phyloP scores from a whole-genome alignment of 2,113 vertebrate species.

The Leuciscus idus region DNA sequence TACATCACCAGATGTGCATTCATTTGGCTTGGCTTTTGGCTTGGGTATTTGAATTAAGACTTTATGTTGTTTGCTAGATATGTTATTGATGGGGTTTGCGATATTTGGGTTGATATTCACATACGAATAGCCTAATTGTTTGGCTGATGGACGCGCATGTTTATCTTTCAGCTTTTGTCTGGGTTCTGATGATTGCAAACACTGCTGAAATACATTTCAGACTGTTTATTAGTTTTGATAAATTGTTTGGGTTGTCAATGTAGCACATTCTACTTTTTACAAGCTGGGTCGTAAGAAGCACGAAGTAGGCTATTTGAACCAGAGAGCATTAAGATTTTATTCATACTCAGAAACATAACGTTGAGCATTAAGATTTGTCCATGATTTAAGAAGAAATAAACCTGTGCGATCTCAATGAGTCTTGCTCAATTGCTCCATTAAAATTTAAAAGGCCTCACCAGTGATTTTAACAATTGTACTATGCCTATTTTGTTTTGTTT shows the following conservation, averaged over 20 bases:
- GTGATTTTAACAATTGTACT: not conserved
- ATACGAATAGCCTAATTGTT: not conserved
- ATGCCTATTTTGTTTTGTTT: not conserved
- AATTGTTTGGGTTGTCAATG: not conserved
- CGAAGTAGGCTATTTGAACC: not conserved
- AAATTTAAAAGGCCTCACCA: not conserved
- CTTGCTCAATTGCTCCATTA: not conserved
- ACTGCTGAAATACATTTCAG: not conserved
- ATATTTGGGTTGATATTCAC: slow-evolving; percentile 24
- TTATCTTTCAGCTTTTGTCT: not conserved
- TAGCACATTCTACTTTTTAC: not conserved
- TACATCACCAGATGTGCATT: slow-evolving; percentile 72
- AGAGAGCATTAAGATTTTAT: not conserved
- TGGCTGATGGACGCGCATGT: not conserved
- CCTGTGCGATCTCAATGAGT: not conserved
- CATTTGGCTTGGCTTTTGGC: slow-evolving; percentile 76
- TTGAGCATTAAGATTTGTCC: not conserved
- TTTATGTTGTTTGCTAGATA: slow-evolving; percentile 63
- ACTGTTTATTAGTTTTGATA: not conserved
- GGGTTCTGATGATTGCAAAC: not conserved
- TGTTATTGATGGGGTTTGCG: slow-evolving; percentile 30
- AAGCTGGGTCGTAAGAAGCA: not conserved
- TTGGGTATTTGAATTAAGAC: slow-evolving; percentile 70
- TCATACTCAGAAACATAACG: not conserved
- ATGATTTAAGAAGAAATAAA: not conserved